These are phyloP conservation scores for Sinhomidia bicolor DNA, from an alignment of 2,888 invertebrate genomes.

Conservation along the genomic window DNA sequence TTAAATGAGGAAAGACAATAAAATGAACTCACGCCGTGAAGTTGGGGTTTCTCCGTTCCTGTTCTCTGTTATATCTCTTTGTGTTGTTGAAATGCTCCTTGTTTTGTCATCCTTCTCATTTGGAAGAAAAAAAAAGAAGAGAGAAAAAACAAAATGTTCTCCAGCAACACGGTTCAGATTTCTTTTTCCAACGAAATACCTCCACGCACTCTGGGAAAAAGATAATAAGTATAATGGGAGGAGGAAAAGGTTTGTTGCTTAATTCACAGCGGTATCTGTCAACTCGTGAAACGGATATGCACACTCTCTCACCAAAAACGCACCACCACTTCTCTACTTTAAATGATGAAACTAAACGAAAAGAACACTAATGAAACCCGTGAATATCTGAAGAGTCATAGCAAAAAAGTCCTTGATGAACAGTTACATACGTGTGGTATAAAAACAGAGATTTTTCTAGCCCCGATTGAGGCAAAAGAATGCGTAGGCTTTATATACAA, in stretches of 20 bases:
- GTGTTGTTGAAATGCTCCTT: background rate
- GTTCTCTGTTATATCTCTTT: background rate
- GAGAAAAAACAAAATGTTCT: background rate
- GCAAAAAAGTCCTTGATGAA: slow-evolving; percentile 59
- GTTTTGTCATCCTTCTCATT: slow-evolving; percentile 21
- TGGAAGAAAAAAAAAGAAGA: background rate
- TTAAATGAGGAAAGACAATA: slow-evolving; percentile 54
- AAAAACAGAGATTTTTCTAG: too few relatives aligned
- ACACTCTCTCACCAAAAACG: background rate
- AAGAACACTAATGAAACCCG: background rate
- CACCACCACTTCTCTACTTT: background rate
- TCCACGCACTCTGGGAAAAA: background rate
- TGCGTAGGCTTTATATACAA: too few relatives aligned
- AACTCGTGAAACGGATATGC: slow-evolving; percentile 39
- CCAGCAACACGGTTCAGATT: background rate
- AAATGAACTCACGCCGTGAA: background rate
- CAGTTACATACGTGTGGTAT: slow-evolving; percentile 39
- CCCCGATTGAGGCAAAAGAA: too few relatives aligned
- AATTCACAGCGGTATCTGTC: slow-evolving; percentile 13
- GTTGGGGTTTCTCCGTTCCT: background rate
- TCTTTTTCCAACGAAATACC: slow-evolving; percentile 21
- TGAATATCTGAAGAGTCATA: background rate
- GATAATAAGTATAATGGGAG: background rate
- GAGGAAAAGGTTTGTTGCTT: slow-evolving; percentile 17
- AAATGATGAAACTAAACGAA: background rate